Percentiles rank a stretch among this genome's conserved stretches.
Conservation (phyloP, 2,113 vertebrate genomes). For the Cardinalis cardinalis region DNA sequence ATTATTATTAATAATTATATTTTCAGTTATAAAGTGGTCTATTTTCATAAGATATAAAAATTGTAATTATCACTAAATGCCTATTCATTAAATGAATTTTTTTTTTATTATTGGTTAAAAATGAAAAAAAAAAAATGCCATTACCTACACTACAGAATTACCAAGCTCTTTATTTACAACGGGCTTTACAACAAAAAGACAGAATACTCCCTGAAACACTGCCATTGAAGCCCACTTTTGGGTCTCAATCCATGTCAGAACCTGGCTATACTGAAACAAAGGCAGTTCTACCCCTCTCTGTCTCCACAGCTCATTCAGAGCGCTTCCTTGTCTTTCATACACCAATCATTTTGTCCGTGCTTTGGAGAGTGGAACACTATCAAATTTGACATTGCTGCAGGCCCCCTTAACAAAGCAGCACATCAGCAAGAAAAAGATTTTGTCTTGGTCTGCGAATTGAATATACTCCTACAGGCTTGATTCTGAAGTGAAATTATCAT, state of each 20-base stretch:
- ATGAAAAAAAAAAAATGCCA: neutral
- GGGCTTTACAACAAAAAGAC: neutral
- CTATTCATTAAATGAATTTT: neutral
- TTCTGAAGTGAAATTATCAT: conserved; percentile 34
- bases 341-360: neutral
- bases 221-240: neutral
- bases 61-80: neutral
- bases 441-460: neutral
- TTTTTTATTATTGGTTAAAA: neutral
- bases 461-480: conserved; percentile 26
- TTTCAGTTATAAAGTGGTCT: neutral
- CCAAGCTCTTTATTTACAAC: neutral
- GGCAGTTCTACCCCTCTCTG: neutral
- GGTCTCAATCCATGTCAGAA: neutral
- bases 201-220: neutral
- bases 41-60: neutral
- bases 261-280: neutral
- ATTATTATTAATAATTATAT: no score
- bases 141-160: neutral
- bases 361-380: conserved; percentile 24
- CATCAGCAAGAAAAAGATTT: conserved; percentile 28
- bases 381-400: conserved; percentile 40
- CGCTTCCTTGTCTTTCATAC: neutral
- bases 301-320: neutral
- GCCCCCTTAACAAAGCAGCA: conserved; percentile 21